phyloP scores from a whole-genome alignment of 2,888 invertebrate species.

The Cheilosia grossa region DNA sequence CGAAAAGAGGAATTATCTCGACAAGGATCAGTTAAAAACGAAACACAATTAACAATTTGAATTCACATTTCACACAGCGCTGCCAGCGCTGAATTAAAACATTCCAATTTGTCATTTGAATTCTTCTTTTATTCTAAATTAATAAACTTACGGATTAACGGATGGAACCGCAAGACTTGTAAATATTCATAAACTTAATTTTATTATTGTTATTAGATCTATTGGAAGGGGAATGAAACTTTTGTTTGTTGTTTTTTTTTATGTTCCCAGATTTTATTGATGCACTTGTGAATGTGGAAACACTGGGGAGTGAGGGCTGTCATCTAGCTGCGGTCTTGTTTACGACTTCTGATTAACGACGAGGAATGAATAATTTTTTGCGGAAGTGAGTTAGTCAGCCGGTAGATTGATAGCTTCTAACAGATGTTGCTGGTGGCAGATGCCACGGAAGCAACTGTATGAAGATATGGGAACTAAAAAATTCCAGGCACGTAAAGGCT shows the following conservation, averaged over 20 bases:
- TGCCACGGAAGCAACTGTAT: background rate
- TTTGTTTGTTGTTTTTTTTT: no score
- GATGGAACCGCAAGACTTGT: constrained; percentile 27
- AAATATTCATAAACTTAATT: constrained; percentile 47
- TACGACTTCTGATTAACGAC: background rate
- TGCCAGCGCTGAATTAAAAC: constrained; percentile 41
- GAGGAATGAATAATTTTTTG: background rate
- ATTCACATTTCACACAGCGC: background rate
- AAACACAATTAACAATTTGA: constrained; percentile 52
- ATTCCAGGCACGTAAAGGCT: no score
- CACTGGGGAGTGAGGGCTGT: constrained; percentile 13
- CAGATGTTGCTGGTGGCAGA: background rate
- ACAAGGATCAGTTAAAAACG: constrained; percentile 52
- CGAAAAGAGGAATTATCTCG: constrained; percentile 44
- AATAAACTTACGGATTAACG: constrained; percentile 40
- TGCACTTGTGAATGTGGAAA: constrained; percentile 8
- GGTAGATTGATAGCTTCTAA: background rate
- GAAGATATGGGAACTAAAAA: no score
- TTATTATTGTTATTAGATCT: constrained; percentile 14
- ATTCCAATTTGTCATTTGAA: constrained; percentile 62
- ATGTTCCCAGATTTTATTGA: constrained; percentile 14
- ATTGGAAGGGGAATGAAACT: background rate
- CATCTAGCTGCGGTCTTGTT: constrained; percentile 16
- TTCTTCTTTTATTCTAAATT: constrained; percentile 45
- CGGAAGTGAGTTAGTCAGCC: background rate